Conservation (phyloP, 35 echinoderm and acorn worm genomes). For the Nesometra sesokonis region DNA sequence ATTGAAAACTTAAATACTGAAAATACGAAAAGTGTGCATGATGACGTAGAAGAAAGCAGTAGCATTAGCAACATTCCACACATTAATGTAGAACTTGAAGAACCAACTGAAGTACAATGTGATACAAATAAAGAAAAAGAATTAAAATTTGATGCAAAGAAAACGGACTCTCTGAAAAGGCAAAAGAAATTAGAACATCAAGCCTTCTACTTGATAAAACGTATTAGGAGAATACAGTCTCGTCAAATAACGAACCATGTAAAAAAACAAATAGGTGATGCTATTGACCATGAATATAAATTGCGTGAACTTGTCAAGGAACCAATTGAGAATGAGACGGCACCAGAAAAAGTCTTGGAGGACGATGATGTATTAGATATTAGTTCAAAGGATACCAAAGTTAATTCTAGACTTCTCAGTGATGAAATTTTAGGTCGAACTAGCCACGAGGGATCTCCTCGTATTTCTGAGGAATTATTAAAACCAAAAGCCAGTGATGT, state of each 20-base stretch:
- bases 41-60: background rate
- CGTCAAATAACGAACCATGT: slow-evolving; percentile 35
- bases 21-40: background rate
- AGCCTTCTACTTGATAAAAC: slow-evolving; percentile 26
- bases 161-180: background rate
- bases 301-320: background rate
- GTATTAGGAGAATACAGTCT: slow-evolving; percentile 44
- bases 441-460: background rate
- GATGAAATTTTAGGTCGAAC: background rate
- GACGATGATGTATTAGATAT: background rate
- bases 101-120: background rate
- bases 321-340: background rate
- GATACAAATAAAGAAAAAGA: background rate
- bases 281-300: slow-evolving; percentile 19
- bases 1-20: background rate
- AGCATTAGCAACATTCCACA: background rate
- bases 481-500: background rate
- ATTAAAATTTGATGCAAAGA: background rate
- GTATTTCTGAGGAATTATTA: background rate
- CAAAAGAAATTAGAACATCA: slow-evolving; percentile 53
- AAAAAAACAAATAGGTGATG: slow-evolving; percentile 48
- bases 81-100: background rate
- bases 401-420: background rate
- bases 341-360: background rate
- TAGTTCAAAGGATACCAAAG: background rate